phyloP scores from a whole-genome alignment of 1,140 invertebrate genomes.

The Amphibalanus amphitrite region DNA sequence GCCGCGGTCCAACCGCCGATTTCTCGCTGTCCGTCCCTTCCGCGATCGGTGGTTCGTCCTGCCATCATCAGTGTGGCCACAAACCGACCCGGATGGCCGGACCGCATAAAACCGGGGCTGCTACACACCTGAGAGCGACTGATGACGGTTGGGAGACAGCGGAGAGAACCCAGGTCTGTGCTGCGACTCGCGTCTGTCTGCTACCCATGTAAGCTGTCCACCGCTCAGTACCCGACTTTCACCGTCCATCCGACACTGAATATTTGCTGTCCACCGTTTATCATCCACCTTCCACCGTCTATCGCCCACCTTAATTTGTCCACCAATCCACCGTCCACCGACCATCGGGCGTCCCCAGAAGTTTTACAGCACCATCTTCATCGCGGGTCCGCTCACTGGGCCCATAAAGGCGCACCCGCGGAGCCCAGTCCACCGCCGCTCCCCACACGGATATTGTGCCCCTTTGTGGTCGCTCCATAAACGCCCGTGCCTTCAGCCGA shows the following conservation, averaged over 20 bases:
- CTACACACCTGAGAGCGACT: too few relatives aligned
- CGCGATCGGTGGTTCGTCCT: background rate
- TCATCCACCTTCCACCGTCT: background rate
- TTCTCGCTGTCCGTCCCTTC: background rate
- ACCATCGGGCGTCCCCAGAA: background rate
- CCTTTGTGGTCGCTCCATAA: background rate
- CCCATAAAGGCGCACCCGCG: background rate
- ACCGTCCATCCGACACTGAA: too few relatives aligned
- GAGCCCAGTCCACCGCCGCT: background rate
- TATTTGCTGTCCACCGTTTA: too few relatives aligned
- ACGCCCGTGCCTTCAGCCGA: background rate
- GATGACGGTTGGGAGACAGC: too few relatives aligned
- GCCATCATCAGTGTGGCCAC: background rate
- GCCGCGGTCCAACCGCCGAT: background rate
- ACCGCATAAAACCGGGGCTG: background rate
- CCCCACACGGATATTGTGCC: background rate
- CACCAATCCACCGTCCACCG: background rate
- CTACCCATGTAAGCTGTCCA: too few relatives aligned
- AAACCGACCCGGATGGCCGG: background rate
- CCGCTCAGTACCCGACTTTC: too few relatives aligned
- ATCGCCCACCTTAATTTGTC: too few relatives aligned
- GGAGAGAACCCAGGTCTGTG: too few relatives aligned
- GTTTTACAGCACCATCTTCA: background rate
- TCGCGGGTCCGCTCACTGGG: background rate
- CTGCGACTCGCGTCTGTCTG: too few relatives aligned